These are phyloP conservation scores for Dolichopus griseipennis DNA, from an alignment of 2,888 invertebrate genomes.

Conservation along the genomic window DNA sequence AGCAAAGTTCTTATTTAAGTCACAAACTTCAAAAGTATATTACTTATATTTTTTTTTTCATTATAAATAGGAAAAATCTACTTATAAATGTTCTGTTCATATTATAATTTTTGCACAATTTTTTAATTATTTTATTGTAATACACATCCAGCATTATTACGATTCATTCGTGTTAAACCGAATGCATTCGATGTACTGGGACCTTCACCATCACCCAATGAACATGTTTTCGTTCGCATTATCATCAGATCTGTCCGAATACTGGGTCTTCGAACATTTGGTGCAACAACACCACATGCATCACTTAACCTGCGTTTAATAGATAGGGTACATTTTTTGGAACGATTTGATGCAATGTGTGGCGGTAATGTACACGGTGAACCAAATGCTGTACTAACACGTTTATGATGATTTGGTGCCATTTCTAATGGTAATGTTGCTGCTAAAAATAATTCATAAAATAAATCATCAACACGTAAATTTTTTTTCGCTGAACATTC, in stretches of 20 bases:
- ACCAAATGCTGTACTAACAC: slow-evolving; percentile 66
- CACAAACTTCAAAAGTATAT: no score
- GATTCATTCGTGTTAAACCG: slow-evolving; percentile 46
- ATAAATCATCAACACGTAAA: slow-evolving; percentile 71
- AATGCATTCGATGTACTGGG: slow-evolving; percentile 49
- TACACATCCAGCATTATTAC: slow-evolving; percentile 45
- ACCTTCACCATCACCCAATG: slow-evolving; percentile 58
- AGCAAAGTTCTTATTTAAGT: no score
- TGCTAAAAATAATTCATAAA: slow-evolving; percentile 72
- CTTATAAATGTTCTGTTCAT: no score
- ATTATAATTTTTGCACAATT: no score
- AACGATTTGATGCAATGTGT: slow-evolving; percentile 54
- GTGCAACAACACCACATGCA: slow-evolving; percentile 82
- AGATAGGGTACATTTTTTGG: slow-evolving; percentile 68
- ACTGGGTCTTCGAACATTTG: slow-evolving; percentile 76
- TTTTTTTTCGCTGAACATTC: slow-evolving; percentile 79
- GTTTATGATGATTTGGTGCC: slow-evolving; percentile 79
- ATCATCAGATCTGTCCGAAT: slow-evolving; percentile 82
- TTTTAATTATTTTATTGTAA: slow-evolving; percentile 43
- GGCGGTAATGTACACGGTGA: slow-evolving; percentile 68
- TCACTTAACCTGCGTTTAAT: slow-evolving; percentile 75
- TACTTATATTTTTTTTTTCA: no score
- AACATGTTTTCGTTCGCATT: slow-evolving; percentile 74
- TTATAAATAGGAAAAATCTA: no score
- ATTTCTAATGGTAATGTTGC: slow-evolving; percentile 79